Percentiles rank a stretch among this genome's conserved stretches.
These are phyloP conservation scores for Drosophila athabasca DNA, from an alignment of 1,140 invertebrate species.

Conservation along the genomic window DNA sequence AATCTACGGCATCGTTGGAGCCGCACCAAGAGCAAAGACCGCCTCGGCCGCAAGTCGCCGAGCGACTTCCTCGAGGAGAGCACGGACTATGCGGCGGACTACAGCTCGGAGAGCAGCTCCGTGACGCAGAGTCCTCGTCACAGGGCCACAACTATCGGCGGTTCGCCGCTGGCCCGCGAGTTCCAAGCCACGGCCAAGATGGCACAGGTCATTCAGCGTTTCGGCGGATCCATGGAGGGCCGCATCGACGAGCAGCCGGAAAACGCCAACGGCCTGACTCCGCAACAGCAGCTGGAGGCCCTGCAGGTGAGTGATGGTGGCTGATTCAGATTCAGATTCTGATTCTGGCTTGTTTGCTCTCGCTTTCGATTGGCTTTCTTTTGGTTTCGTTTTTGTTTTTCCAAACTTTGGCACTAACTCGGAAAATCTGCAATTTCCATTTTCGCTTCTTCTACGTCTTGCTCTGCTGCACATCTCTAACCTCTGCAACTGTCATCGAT, in stretches of 20 bases:
- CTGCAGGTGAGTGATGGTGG: constrained; percentile 54
- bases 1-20: constrained; percentile 88
- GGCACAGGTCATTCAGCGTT: constrained; percentile 78
- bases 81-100: constrained; percentile 89
- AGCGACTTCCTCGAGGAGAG: constrained; percentile 84
- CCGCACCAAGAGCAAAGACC: constrained; percentile 86
- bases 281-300: constrained; percentile 51
- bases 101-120: constrained; percentile 89
- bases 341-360: constrained; percentile 20
- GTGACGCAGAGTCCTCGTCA: constrained; percentile 88
- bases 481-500: constrained; percentile 18
- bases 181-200: constrained; percentile 79
- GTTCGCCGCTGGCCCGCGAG: constrained; percentile 71
- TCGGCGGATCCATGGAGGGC: constrained; percentile 83
- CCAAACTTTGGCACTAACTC: constrained; percentile 24
- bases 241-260: constrained; percentile 82
- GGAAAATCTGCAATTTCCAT: constrained; percentile 24
- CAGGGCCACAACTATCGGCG: constrained; percentile 82
- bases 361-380: constrained; percentile 18
- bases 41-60: constrained; percentile 84
- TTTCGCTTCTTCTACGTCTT: constrained; percentile 37
- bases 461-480: constrained; percentile 51
- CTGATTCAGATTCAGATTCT: background rate
- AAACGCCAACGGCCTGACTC: constrained; percentile 46
- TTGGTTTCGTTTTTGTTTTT: constrained; percentile 5